Evolutionary conservation across 2,797 vertebrate genomes (phyloP).

Genomic region (Adrianichthys oophorus): DNA sequence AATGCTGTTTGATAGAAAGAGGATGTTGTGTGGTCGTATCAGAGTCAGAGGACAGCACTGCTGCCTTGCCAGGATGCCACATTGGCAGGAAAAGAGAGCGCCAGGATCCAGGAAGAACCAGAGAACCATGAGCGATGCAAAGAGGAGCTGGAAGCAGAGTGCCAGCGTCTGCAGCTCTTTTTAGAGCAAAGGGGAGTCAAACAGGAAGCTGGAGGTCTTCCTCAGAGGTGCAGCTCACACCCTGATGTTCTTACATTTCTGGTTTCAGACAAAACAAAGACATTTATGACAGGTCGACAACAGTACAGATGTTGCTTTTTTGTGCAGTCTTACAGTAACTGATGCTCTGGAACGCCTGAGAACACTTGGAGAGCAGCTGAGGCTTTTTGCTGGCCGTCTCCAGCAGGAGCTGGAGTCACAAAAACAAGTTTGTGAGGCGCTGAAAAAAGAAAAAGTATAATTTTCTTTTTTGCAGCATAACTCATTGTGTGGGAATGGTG

Average conservation of each 20-base stretch:
- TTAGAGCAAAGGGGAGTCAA: constrained; percentile 48
- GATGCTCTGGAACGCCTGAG: constrained; percentile 57
- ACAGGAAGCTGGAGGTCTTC: constrained; percentile 9
- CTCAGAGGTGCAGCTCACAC: constrained; percentile 43
- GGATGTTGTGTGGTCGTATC: constrained; percentile 59
- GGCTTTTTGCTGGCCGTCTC: constrained; percentile 58
- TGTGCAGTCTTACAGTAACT: constrained; percentile 49
- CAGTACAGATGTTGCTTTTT: constrained; percentile 3
- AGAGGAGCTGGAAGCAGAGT: constrained; percentile 52
- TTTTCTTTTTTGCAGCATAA: not conserved
- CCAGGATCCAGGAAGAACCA: constrained; percentile 52
- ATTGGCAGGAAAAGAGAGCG: constrained; percentile 59
- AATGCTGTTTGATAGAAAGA: constrained; percentile 38
- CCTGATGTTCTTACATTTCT: not conserved
- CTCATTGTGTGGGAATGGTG: not conserved
- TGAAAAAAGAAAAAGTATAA: constrained; percentile 69
- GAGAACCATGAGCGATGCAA: constrained; percentile 33
- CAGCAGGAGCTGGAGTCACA: constrained; percentile 64
- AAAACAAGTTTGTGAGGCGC: constrained; percentile 44
- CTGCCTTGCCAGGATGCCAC: constrained; percentile 44
- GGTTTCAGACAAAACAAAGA: not conserved
- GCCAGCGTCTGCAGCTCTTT: constrained; percentile 47
- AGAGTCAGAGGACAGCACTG: constrained; percentile 33
- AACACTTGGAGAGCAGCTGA: constrained; percentile 61
- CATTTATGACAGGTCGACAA: not conserved